Base-by-base conservation (phyloP, 2,888 invertebrate species). In the Macropis europaea region DNA sequence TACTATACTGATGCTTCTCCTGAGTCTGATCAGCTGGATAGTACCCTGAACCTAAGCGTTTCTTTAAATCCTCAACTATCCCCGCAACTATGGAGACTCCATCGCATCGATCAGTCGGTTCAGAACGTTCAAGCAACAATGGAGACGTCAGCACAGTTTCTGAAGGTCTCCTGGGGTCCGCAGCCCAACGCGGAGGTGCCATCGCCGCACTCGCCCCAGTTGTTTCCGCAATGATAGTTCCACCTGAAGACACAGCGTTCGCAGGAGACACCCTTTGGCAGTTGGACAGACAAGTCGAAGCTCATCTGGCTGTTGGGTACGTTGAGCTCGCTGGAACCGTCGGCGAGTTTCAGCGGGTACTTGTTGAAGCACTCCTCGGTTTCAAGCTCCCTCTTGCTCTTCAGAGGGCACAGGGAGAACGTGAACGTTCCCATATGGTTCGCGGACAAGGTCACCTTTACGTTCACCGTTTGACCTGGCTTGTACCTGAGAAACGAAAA, bases 171-270 rank as follows among this genome's bases (percentile, higher is more conserved):
- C 76, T 92, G 92, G 0, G 86, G 77, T 0, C 92, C 92, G 78
- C 92, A 92, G 11, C 92, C 92, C 7, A 90, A 1, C 1, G 76
- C 83, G 3, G 86, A 86, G 0, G 60, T 79, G 0, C 91, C 91
- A 69, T 91, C 69, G 0, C 63, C 79, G 76, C 92, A 92, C 0
- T 53, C 40, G 1, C 92, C 92, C 92, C 91, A 92, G 53, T 90
- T 90, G 76, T 92, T 92, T 86, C 91, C 92, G 15, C 90, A 88
- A 1, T 83, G 83, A 74, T 92, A 93, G 32, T 91, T 90, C 93
- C 93, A 93, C 61, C 92, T 91, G 1, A 93, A 81, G 0, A 92
- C 91, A 78, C 93, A 93, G 42, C 91, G 91, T 0, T 90, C 73
- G 80, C 93, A 93, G n/a, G 82, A 90, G 13, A 93, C 52, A 2